These are phyloP conservation scores for Athene noctua DNA, from an alignment of 2,113 vertebrate species.

Conservation along the genomic window DNA sequence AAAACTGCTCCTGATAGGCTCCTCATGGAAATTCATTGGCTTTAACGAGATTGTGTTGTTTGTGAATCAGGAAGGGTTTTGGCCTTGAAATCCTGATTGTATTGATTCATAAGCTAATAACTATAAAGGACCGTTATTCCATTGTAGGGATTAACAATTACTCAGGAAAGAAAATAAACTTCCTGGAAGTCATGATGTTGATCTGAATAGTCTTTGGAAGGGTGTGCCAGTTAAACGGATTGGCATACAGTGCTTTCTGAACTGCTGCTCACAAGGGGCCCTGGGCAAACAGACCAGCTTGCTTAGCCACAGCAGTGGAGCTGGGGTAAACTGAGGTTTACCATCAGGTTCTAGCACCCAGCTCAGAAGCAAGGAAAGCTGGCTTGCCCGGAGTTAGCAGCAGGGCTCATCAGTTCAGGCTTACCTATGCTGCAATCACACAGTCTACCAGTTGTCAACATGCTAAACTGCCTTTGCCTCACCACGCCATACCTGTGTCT, in stretches of 20 bases:
- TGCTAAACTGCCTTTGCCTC: background rate
- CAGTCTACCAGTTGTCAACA: accelerated
- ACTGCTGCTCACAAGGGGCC: background rate
- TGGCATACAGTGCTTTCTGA: background rate
- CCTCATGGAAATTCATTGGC: background rate
- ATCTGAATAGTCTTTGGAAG: background rate
- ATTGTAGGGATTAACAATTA: background rate
- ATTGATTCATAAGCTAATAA: constrained; percentile 23
- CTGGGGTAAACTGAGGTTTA: background rate
- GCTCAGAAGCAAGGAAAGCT: background rate
- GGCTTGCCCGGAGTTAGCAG: background rate
- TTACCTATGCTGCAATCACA: background rate
- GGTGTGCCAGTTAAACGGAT: background rate
- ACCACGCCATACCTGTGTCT: background rate
- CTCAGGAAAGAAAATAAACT: constrained; percentile 16
- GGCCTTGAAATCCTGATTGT: background rate
- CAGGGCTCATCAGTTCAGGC: background rate
- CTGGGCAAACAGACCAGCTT: background rate
- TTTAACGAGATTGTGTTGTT: constrained; percentile 24
- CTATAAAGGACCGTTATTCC: background rate
- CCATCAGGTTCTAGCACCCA: background rate
- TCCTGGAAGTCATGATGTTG: background rate
- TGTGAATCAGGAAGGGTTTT: background rate
- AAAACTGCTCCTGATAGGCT: constrained; percentile 6
- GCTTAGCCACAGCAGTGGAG: background rate